Evolutionary conservation across 1,140 invertebrate species (phyloP).

Genomic region (Eriosoma lanigerum): DNA sequence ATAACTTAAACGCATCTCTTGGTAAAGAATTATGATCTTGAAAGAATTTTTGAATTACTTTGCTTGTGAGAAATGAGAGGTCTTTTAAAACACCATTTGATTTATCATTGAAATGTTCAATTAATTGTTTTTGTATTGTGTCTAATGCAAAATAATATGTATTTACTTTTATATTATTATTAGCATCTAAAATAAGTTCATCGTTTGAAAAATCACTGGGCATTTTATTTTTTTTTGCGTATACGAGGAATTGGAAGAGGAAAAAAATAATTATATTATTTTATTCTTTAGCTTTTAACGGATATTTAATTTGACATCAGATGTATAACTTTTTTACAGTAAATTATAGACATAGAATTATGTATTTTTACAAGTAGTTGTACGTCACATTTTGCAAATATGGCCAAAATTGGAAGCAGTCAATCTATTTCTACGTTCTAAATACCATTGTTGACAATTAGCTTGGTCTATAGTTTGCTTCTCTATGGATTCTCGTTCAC

Average conservation of each 20-base stretch:
- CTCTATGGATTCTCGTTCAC: too few relatives aligned
- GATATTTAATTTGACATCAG: neutral
- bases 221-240: constrained; percentile 21
- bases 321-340: too few relatives aligned
- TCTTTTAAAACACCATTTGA: constrained; percentile 4
- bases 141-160: constrained; percentile 12
- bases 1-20: neutral
- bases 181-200: constrained; percentile 1
- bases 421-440: too few relatives aligned
- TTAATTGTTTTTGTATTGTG: neutral
- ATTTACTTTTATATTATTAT: constrained; percentile 20
- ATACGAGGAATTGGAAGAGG: neutral
- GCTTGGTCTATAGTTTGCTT: too few relatives aligned
- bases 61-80: constrained; percentile 6
- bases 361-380: too few relatives aligned
- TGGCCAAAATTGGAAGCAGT: too few relatives aligned
- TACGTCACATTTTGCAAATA: too few relatives aligned
- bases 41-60: neutral
- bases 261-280: neutral
- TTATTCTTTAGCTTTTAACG: neutral
- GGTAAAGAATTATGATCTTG: constrained; percentile 7
- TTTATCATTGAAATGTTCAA: neutral
- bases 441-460: too few relatives aligned
- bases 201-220: neutral
- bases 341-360: too few relatives aligned